Evolutionary conservation across 37 sponge, comb jelly and placozoan species (phyloP), one percentile per base, ranked within the genome.

Genomic region (Cladorhizidae sp.): DNA sequence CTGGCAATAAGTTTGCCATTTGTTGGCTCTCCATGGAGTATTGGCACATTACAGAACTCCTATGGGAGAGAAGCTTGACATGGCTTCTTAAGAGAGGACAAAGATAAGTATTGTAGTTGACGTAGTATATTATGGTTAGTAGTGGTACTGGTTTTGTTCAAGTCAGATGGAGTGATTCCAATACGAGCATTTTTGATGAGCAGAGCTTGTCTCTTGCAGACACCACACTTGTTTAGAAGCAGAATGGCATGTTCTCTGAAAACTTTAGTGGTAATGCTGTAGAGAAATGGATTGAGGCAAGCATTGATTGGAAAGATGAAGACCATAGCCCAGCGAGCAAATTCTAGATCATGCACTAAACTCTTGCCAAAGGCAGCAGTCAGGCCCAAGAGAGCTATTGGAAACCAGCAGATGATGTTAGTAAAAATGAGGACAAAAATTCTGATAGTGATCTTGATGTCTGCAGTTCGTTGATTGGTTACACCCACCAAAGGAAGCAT

Each of bases 221-320:
- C 17, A 1, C 81, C 77, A 65, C 83, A 74, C 70, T 77, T 74
- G 57, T 57, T 73, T 38, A 84, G 57, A 25, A 80, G 38, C 18
- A 61, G 39, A n/a, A 78, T 17, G 28, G 87, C 25, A 42, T 87
- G 87, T 25, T 86, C 76, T n/a, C 85, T 70, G 85, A 95, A 95
- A 2, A 28, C 76, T 33, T 56, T 52, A 1, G 86, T 85, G 22
- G 87, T 78, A 28, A 95, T 64, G 57, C 86, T 76, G 76, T 95
- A 95, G 26, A 95, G 80, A 54, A 95, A 42, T 33, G 95, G 95
- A 63, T 95, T 90, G 39, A 88, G 70, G 51, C 87, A 89, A 36
- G 89, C 82, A 61, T 95, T 95, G 49, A 95, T 42, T 41, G 95
- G 95, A 57, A 95, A 91, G 67, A 95, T 63, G 54, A 95, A 81